Evolutionary conservation across 2,113 vertebrate species (phyloP), one percentile per base, ranked within the genome.

Genomic region (Pampusana beccarii): DNA sequence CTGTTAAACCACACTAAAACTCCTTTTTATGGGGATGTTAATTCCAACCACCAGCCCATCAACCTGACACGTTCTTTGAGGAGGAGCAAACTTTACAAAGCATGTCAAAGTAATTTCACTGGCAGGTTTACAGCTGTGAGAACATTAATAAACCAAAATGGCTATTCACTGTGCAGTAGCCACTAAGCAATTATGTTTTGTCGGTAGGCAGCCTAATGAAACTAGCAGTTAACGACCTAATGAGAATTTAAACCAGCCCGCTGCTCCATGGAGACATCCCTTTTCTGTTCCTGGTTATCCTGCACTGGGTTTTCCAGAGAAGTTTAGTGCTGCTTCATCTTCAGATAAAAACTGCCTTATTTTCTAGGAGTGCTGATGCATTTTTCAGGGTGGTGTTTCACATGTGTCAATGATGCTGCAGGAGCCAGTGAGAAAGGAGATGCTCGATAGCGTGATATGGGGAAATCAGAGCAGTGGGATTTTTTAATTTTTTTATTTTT

Each of bases 121-220:
- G 87, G 6, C 54, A 91, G 65, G 9, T 77, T 92, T 86, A 72
- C 24, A 53, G 61, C 89, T 44, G 24, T 13, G 62, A 51, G 75
- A 82, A 34, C 2, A 1, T 67, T 92, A 95, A 95, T 88, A 86
- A 96, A 77, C 64, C 2, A 2, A 66, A 94, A 88, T 62, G 64
- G 67, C 62, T 80, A 18, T 86, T 86, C n/a, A 51, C 67, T 4
- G 9, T 31, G 82, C 60, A 58, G 71, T 33, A 90, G 67, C 71
- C 46, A 15, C 85, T 6, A 26, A 86, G 74, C 57, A 90, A 88
- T 92, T 83, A 86, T 2, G 34, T 56, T 71, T 74, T 78, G 50
- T 91, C 65, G 88, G 40, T 46, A 60, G 74, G 75, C 75, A 92
- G 91, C 86, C 66, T 95, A 75, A 94, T 85, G 89, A 92, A 91